Percentiles rank a stretch among this genome's conserved stretches.
Conservation (phyloP, 2,113 vertebrate species). For the Paratilapia polleni region DNA sequence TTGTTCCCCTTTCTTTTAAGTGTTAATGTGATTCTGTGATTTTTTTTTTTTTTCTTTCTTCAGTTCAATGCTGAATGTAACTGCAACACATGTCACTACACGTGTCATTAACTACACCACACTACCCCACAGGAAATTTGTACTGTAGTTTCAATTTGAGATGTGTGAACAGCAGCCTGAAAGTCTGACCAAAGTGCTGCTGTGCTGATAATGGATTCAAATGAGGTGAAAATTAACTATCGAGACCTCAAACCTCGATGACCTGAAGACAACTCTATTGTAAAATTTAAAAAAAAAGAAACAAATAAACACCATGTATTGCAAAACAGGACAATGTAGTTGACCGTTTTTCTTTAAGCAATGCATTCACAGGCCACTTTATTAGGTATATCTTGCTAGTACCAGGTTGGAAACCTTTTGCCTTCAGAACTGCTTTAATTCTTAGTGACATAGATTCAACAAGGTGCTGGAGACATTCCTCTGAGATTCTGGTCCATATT, state of each 20-base stretch:
- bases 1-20: constrained; percentile 8
- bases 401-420: not conserved
- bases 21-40: not conserved
- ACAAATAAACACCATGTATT: not conserved
- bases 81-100: not conserved
- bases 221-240: not conserved
- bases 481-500: too few species aligned
- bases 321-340: not conserved
- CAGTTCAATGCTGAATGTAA: not conserved
- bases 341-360: not conserved
- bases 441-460: too few species aligned
- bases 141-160: not conserved
- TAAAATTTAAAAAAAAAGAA: not conserved
- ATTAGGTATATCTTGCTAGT: not conserved
- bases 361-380: not conserved
- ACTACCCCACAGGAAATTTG: constrained; percentile 21
- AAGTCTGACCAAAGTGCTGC: not conserved
- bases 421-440: too few species aligned
- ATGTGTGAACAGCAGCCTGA: not conserved
- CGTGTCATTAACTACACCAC: not conserved
- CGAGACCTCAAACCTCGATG: not conserved
- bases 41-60: not conserved
- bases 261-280: not conserved
- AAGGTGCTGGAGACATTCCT: too few species aligned
- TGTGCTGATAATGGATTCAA: not conserved